These are phyloP conservation scores for Dolichoris vasculosae DNA, from an alignment of 1,140 invertebrate species.

Conservation along the genomic window DNA sequence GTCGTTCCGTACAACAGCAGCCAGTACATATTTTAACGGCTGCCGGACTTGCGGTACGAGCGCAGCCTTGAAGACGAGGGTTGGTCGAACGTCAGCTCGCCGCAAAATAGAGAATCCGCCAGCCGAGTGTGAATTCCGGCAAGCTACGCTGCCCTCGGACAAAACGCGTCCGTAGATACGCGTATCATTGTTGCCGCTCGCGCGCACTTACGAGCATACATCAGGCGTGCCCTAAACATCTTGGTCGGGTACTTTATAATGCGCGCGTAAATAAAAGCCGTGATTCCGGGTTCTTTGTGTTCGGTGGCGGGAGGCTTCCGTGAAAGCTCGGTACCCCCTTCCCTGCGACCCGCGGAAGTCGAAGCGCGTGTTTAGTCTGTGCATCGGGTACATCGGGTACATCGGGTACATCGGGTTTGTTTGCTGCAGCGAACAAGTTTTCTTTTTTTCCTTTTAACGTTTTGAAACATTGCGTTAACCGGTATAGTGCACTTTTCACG, in stretches of 20 bases:
- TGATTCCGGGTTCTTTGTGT: neutral
- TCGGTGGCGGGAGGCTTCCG: neutral
- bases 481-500: neutral
- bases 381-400: too few relatives aligned
- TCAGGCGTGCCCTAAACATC: neutral
- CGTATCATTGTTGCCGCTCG: slow-evolving; percentile 48
- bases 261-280: slow-evolving; percentile 17
- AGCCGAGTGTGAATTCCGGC: slow-evolving; percentile 36
- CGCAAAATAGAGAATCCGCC: neutral
- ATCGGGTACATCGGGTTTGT: too few relatives aligned
- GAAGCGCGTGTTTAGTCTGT: too few relatives aligned
- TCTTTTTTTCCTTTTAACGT: neutral
- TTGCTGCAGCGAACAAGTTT: too few relatives aligned
- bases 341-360: too few relatives aligned
- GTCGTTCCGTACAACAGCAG: neutral
- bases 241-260: neutral
- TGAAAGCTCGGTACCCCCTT: too few relatives aligned
- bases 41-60: neutral
- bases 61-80: neutral
- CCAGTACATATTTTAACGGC: neutral
- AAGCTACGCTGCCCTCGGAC: slow-evolving; percentile 34
- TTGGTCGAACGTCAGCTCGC: neutral
- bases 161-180: slow-evolving; percentile 21
- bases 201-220: slow-evolving; percentile 7
- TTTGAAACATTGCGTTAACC: neutral